phyloP scores from a whole-genome alignment of 2,888 invertebrate genomes.

The Odontothrips loti region DNA sequence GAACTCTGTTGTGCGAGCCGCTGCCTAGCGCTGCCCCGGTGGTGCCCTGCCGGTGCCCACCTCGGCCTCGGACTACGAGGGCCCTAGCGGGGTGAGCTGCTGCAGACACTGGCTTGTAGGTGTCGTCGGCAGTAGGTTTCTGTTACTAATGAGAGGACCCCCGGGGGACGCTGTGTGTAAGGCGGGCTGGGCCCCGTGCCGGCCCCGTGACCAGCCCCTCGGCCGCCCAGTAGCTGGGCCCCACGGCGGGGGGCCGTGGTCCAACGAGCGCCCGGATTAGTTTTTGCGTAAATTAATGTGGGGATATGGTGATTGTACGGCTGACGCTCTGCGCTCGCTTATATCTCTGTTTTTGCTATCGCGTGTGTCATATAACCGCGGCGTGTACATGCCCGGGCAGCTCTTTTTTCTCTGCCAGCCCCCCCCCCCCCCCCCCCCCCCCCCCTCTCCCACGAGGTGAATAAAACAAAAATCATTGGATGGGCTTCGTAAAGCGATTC shows the following conservation, averaged over 20 bases:
- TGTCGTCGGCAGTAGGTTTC: constrained; percentile 7
- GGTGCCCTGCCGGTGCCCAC: neutral
- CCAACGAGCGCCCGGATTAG: neutral
- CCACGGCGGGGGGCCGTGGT: neutral
- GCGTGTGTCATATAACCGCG: neutral
- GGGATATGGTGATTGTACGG: neutral
- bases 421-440: neutral
- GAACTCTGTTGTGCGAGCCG: neutral
- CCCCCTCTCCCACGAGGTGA: neutral
- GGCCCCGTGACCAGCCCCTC: neutral
- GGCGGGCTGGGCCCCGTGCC: constrained; percentile 1
- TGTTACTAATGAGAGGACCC: constrained; percentile 13
- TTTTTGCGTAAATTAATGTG: constrained; percentile 8
- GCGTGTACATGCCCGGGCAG: neutral
- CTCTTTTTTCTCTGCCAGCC: neutral
- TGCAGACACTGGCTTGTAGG: neutral
- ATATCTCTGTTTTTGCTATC: neutral
- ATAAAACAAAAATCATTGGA: too few relatives aligned
- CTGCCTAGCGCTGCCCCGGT: neutral
- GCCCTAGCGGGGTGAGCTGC: neutral
- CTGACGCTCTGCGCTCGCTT: neutral
- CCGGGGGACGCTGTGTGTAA: neutral
- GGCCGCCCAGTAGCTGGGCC: neutral
- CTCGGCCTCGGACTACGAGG: neutral
- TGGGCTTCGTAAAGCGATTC: too few relatives aligned